Evolutionary conservation across 2,888 invertebrate species (phyloP).

Genomic region (Chaitophorus viminalis): DNA sequence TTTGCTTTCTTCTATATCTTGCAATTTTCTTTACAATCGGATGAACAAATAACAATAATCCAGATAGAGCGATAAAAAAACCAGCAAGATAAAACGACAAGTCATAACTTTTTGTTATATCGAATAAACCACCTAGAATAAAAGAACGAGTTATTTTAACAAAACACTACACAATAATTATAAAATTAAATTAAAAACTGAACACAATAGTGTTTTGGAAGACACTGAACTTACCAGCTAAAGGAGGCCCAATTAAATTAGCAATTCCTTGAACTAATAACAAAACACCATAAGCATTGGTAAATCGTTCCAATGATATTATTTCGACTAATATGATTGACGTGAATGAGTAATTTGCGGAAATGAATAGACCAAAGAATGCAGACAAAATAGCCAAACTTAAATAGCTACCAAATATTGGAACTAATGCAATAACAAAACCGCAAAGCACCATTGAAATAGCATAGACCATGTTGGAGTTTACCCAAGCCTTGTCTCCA

Average conservation of each 20-base stretch:
- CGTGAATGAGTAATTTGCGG: conserved; percentile 91
- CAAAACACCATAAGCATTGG: conserved; percentile 89
- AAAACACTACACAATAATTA: conserved; percentile 38
- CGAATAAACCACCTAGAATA: conserved; percentile 81
- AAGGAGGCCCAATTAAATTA: conserved; percentile 88
- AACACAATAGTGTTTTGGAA: not conserved
- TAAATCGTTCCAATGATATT: conserved; percentile 89
- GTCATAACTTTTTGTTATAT: conserved; percentile 80
- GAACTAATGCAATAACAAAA: conserved; percentile 75
- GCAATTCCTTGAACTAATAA: conserved; percentile 89
- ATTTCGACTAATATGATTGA: conserved; percentile 90
- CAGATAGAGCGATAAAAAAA: conserved; percentile 81
- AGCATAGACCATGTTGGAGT: conserved; percentile 83
- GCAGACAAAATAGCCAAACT: conserved; percentile 76
- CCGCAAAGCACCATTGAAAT: conserved; percentile 81
- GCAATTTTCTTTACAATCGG: conserved; percentile 42
- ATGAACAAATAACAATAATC: conserved; percentile 71
- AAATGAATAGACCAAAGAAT: conserved; percentile 89
- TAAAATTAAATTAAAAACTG: conserved; percentile 1
- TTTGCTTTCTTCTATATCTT: conserved; percentile 39
- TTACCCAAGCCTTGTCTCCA: conserved; percentile 83
- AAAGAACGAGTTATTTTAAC: not conserved
- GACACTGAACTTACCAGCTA: conserved; percentile 76
- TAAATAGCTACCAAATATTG: conserved; percentile 73
- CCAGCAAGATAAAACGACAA: conserved; percentile 85